A percentile compares a stretch with the other conserved stretches of the same genome.
Conservation (phyloP, 2,113 vertebrate species). For the Cygnus buccinator region DNA sequence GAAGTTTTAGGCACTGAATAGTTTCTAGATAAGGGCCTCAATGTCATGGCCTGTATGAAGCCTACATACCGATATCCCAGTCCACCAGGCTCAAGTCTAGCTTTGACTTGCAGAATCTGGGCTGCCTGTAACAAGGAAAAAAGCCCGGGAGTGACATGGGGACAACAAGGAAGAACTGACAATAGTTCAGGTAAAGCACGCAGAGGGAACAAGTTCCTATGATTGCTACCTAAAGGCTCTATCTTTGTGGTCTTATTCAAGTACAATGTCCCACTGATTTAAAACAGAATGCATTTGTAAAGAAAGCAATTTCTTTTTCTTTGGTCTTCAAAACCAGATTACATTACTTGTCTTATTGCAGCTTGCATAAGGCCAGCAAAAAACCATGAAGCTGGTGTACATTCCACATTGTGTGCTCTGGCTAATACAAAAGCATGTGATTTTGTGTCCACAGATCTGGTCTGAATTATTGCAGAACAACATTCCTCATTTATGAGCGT, state of each 20-base stretch:
- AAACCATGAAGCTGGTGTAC: background rate
- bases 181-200: background rate
- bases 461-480: conserved; percentile 28
- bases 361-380: background rate
- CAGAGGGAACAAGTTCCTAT: background rate
- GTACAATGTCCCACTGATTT: background rate
- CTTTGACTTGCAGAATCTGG: background rate
- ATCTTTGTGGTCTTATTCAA: background rate
- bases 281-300: background rate
- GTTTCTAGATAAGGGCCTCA: background rate
- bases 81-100: too few species aligned
- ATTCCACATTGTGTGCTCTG: background rate
- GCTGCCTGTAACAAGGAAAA: background rate
- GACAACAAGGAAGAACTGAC: background rate
- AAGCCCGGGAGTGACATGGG: background rate
- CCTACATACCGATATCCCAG: background rate
- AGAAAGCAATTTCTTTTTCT: background rate
- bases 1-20: background rate
- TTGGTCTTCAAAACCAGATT: background rate
- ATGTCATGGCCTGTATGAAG: background rate
- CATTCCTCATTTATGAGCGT: conserved; percentile 5
- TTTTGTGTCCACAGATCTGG: background rate
- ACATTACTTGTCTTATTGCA: background rate
- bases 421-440: background rate
- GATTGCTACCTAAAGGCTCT: background rate